These are phyloP conservation scores for Atta texana DNA, from an alignment of 1,140 invertebrate species.

Conservation along the genomic window DNA sequence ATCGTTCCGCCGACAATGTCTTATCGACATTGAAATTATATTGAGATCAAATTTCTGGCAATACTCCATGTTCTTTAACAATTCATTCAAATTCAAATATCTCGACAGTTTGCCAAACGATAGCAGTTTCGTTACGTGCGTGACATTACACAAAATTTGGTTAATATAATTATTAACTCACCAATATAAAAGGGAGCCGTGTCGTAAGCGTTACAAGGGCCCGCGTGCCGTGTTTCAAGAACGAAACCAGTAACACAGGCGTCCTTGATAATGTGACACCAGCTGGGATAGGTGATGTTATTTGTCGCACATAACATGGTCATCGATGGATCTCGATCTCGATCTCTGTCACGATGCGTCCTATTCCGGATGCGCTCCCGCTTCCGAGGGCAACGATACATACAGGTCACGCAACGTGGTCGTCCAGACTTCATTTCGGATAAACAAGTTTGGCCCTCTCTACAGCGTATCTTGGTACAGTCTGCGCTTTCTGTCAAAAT, in stretches of 20 bases:
- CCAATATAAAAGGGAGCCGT: constrained; percentile 79
- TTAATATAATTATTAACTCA: constrained; percentile 68
- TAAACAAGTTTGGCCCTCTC: constrained; percentile 91
- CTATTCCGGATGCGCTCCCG: constrained; percentile 82
- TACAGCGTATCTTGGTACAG: constrained; percentile 91
- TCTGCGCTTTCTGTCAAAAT: constrained; percentile 89
- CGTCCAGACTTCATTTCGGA: constrained; percentile 89
- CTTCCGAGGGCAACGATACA: constrained; percentile 86
- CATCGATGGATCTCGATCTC: constrained; percentile 82
- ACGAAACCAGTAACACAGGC: constrained; percentile 93
- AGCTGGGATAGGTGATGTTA: constrained; percentile 93
- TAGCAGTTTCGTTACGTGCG: neutral
- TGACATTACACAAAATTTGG: neutral
- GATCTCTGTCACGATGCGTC: constrained; percentile 84
- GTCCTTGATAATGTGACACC: constrained; percentile 95
- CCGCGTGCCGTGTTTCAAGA: constrained; percentile 91
- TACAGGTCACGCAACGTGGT: constrained; percentile 93
- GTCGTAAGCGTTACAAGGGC: constrained; percentile 88
- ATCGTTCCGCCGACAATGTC: neutral
- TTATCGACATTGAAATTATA: neutral
- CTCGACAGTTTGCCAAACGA: neutral
- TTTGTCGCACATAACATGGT: constrained; percentile 92
- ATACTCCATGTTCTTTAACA: constrained; percentile 4
- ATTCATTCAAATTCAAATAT: constrained; percentile 11
- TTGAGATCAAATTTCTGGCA: neutral